phyloP scores from a whole-genome alignment of 2,888 invertebrate genomes.

The Tromatobia lineatoria region DNA sequence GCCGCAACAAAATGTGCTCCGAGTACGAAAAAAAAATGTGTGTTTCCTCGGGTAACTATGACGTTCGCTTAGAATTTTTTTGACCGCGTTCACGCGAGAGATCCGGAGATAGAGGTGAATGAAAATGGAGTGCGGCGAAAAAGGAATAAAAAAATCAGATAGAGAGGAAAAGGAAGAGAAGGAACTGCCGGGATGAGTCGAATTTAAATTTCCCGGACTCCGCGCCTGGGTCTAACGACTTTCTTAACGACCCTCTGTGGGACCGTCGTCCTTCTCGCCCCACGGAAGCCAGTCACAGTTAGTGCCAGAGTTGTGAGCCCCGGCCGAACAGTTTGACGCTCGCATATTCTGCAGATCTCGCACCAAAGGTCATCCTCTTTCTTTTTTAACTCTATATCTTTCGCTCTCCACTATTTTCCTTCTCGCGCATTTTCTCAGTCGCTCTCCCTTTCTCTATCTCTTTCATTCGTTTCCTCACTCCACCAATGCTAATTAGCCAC shows the following conservation, averaged over 20 bases:
- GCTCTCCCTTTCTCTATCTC: neutral
- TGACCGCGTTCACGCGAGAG: neutral
- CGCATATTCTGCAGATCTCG: conserved; percentile 59
- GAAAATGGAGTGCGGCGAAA: conserved; percentile 24
- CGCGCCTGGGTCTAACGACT: conserved; percentile 74
- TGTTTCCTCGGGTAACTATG: neutral
- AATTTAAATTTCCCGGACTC: conserved; percentile 77
- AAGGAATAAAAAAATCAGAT: conserved; percentile 15
- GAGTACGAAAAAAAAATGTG: conserved; percentile 6
- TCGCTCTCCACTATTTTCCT: neutral
- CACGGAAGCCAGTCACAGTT: conserved; percentile 26
- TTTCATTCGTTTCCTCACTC: neutral
- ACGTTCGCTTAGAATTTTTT: conserved; percentile 74
- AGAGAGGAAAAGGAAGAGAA: conserved; percentile 42
- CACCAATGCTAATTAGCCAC: conserved; percentile 69
- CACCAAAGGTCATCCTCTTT: conserved; percentile 14
- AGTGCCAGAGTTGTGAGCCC: neutral
- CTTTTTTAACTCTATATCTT: conserved; percentile 14
- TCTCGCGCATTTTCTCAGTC: neutral
- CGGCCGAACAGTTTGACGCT: conserved; percentile 65
- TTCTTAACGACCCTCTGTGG: conserved; percentile 76
- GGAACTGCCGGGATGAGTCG: conserved; percentile 61
- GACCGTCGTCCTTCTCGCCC: conserved; percentile 36
- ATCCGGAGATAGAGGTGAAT: conserved; percentile 14
- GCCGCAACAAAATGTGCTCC: conserved; percentile 9